Evolutionary conservation across 1,140 invertebrate genomes (phyloP).

Genomic region (Anadara kagoshimensis): DNA sequence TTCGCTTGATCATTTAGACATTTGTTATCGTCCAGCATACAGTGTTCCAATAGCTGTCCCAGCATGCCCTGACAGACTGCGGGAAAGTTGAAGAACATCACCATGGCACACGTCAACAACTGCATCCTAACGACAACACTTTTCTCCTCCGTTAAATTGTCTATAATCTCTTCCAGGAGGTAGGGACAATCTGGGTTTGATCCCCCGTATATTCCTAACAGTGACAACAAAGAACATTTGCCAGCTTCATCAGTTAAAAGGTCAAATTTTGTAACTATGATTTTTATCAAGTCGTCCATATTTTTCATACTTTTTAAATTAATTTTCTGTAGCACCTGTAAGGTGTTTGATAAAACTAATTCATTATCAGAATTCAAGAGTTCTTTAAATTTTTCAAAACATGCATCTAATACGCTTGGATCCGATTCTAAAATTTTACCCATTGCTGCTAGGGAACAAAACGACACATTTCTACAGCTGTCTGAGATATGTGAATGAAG

Average conservation of each 20-base stretch:
- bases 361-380: constrained; percentile 46
- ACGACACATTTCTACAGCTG: constrained; percentile 32
- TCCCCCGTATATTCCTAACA: constrained; percentile 54
- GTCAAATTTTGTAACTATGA: constrained; percentile 26
- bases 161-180: constrained; percentile 50
- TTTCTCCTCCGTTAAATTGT: constrained; percentile 37
- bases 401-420: constrained; percentile 22
- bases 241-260: constrained; percentile 35
- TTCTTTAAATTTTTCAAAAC: constrained; percentile 39
- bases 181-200: constrained; percentile 43
- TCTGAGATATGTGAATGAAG: constrained; percentile 46
- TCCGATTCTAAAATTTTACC: constrained; percentile 29
- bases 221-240: constrained; percentile 44
- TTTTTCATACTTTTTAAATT: constrained; percentile 34
- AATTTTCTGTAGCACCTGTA: constrained; percentile 51
- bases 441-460: constrained; percentile 47
- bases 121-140: constrained; percentile 40
- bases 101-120: constrained; percentile 43
- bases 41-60: constrained; percentile 53
- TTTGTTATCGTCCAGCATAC: constrained; percentile 36
- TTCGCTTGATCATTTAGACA: constrained; percentile 45
- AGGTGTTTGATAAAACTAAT: constrained; percentile 46
- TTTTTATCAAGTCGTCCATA: constrained; percentile 23
- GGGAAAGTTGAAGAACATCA: constrained; percentile 58
- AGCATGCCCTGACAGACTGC: constrained; percentile 56